Percentiles rank a stretch among this genome's conserved stretches.
Evolutionary conservation across 1,140 invertebrate species (phyloP).

Genomic region (Anastrepha ludens): DNA sequence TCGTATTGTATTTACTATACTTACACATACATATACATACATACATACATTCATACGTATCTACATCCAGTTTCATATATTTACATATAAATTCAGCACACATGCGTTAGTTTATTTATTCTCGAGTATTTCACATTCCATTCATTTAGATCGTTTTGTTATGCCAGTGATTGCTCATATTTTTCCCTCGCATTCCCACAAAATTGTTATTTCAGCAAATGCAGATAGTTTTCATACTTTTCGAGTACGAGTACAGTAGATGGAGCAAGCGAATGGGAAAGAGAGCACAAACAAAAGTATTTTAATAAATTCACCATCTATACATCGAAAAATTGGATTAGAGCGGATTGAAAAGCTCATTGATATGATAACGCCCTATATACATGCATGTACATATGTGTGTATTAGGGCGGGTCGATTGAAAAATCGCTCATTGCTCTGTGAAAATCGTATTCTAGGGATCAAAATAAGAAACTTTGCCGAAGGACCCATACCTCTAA

Average conservation of each 20-base stretch:
- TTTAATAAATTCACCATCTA: background rate
- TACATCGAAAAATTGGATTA: background rate
- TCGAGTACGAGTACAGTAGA: background rate
- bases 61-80: too few relatives aligned
- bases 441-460: too few relatives aligned
- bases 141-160: slow-evolving; percentile 1
- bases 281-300: background rate
- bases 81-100: too few relatives aligned
- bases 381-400: too few relatives aligned
- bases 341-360: too few relatives aligned
- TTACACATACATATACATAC: background rate
- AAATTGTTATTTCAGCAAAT: slow-evolving; percentile 6
- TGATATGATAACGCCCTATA: too few relatives aligned
- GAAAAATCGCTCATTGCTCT: too few relatives aligned
- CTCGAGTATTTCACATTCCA: background rate
- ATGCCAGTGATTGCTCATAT: slow-evolving; percentile 1
- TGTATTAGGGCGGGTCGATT: too few relatives aligned
- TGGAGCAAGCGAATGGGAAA: background rate
- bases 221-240: slow-evolving; percentile 18
- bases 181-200: background rate
- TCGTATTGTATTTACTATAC: too few relatives aligned
- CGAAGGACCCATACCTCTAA: too few relatives aligned
- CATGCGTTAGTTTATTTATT: background rate
- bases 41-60: background rate
- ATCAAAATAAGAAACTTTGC: too few relatives aligned